Base-by-base conservation (phyloP, 2,888 invertebrate genomes). In the Tenthredo scrophulariae region DNA sequence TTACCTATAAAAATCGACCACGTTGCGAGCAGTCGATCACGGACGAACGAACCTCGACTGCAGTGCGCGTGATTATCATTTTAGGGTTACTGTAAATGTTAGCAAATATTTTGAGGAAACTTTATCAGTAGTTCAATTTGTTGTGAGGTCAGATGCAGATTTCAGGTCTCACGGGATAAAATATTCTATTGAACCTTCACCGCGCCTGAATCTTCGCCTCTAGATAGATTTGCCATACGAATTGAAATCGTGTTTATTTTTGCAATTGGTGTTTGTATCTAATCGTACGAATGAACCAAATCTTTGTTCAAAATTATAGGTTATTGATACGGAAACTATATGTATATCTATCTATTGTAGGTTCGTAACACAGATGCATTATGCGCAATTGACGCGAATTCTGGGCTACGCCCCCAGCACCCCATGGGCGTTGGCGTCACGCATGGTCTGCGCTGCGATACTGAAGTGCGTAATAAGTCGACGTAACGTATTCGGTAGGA, bases 21-120 rank as follows among this genome's bases (percentile, higher is more conserved):
- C 22, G 62, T 40, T 9, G 62, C 80, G 40, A 62, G 62, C 80
- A 40, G 37, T 62, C 40, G 22, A 40, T 26, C 26, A 80, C 37
- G 80, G 80, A 40, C 58, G 62, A 43, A 43, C 72, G n/a, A 74
- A 74, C 26, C 18, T 74, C 43, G 37, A 70, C 70, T 37, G 37
- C 70, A 43, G 43, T 43, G 10, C 6, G 26, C 18, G 33, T 33
- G 18, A 10, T 26, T 18, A 67, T 67, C 22, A 67, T 33, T 67
- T 67, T 26, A 62, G 33, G 18, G 18, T 7, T 67, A 15, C 26
- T 22, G n/a, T 62, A 9, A 26, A 62, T 62, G 10, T 62, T 62
- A 26, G 26, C 10, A 62, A 62, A 13, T 13, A 62, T 26, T 62
- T 26, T 10, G 0, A 26, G 1, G 4, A 22, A 22, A 26, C 5